A percentile compares a stretch with the other conserved stretches of the same genome.
Evolutionary conservation across 2,888 invertebrate species (phyloP).

Genomic region (Busseola fusca): DNA sequence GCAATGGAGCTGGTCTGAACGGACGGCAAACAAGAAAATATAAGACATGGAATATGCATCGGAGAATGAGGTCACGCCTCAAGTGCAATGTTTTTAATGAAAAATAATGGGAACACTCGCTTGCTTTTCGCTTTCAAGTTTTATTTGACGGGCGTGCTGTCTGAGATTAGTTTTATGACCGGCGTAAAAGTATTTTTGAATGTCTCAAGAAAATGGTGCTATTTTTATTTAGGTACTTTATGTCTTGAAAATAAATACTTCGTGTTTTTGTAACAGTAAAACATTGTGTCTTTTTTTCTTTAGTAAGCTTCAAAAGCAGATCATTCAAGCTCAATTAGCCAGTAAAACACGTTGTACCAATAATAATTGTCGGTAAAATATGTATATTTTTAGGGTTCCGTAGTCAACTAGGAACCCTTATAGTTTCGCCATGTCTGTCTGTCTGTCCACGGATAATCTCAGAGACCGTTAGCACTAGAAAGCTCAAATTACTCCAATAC

Average conservation of each 20-base stretch:
- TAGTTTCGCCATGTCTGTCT: too few species aligned
- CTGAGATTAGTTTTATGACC: conserved; percentile 46
- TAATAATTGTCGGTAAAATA: too few species aligned
- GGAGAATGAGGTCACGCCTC: conserved; percentile 61
- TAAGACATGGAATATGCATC: conserved; percentile 64
- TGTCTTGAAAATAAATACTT: neutral
- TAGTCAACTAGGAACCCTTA: too few species aligned
- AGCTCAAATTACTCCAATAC: too few species aligned
- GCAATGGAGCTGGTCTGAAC: conserved; percentile 54
- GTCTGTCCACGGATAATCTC: too few species aligned
- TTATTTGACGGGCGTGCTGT: conserved; percentile 57
- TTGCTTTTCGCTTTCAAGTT: conserved; percentile 50
- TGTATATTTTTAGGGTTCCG: neutral
- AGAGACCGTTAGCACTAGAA: too few species aligned
- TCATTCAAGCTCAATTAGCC: neutral
- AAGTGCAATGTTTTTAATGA: conserved; percentile 62
- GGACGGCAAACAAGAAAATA: conserved; percentile 63
- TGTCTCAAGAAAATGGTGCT: neutral
- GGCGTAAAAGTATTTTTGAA: conserved; percentile 16
- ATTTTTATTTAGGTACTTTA: neutral
- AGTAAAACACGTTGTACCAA: neutral
- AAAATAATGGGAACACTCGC: conserved; percentile 62
- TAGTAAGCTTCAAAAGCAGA: neutral
- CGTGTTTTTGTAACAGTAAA: neutral
- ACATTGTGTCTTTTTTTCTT: neutral